Evolutionary conservation across 2,888 invertebrate genomes (phyloP).

Genomic region (Leptinotarsa tumamoca): DNA sequence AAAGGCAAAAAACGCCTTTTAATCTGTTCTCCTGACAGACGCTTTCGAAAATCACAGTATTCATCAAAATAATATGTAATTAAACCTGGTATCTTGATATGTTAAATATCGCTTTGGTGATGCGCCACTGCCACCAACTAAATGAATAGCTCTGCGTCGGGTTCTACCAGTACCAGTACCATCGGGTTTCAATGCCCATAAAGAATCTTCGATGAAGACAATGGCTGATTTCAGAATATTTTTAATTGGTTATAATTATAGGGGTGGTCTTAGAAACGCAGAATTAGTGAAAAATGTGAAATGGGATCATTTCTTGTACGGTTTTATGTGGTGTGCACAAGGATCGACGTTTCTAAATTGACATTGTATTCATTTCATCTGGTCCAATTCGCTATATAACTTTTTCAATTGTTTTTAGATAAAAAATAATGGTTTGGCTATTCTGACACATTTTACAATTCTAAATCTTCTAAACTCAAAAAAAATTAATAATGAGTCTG

Average conservation of each 20-base stretch:
- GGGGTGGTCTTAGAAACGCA: slow-evolving; percentile 38
- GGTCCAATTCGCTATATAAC: no score
- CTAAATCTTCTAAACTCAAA: no score
- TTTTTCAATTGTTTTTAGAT: no score
- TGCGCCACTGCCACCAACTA: slow-evolving; percentile 64
- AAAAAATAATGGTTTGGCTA: no score
- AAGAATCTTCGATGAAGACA: slow-evolving; percentile 40
- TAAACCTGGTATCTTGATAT: slow-evolving; percentile 63
- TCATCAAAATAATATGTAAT: slow-evolving; percentile 64
- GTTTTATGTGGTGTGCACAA: neutral
- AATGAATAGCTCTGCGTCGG: slow-evolving; percentile 50
- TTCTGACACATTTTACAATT: no score
- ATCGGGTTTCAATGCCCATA: slow-evolving; percentile 34
- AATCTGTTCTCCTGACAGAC: slow-evolving; percentile 57
- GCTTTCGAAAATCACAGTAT: slow-evolving; percentile 61
- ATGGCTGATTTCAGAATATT: slow-evolving; percentile 40
- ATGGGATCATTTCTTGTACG: slow-evolving; percentile 22
- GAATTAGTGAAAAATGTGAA: slow-evolving; percentile 38
- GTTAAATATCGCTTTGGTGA: slow-evolving; percentile 63
- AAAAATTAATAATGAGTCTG: no score
- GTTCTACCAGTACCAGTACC: slow-evolving; percentile 30
- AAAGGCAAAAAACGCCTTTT: slow-evolving; percentile 45
- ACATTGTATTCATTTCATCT: neutral
- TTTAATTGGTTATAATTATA: slow-evolving; percentile 47
- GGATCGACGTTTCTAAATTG: neutral